A percentile compares a stretch with the other conserved stretches of the same genome.
phyloP scores from a whole-genome alignment of 1,140 invertebrate genomes.

The Philopotamus ludificatus region DNA sequence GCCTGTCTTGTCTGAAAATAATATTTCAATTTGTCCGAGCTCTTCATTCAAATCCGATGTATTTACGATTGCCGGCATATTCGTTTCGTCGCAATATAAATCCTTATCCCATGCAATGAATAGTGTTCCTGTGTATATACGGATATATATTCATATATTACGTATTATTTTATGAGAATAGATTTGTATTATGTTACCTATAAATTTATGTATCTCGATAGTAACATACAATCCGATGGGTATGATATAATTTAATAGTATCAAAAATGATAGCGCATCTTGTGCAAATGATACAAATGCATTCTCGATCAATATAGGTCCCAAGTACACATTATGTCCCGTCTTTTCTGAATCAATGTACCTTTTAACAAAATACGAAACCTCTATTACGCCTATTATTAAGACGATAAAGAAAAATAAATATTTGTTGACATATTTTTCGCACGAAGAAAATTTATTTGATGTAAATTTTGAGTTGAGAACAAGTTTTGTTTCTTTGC shows the following conservation, averaged over 20 bases:
- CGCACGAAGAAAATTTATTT: constrained; percentile 79
- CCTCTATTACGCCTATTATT: constrained; percentile 60
- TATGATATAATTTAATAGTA: constrained; percentile 98
- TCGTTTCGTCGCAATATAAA: constrained; percentile 87
- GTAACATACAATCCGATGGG: constrained; percentile 99
- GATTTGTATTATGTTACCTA: constrained; percentile 67
- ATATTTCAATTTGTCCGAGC: constrained; percentile 90
- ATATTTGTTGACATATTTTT: constrained; percentile 75
- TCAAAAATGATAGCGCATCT: constrained; percentile 95
- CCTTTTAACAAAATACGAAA: constrained; percentile 56
- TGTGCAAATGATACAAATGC: constrained; percentile 66
- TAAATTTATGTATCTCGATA: constrained; percentile 94
- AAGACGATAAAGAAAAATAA: constrained; percentile 68
- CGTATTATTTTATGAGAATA: too few species aligned
- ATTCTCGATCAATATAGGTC: constrained; percentile 43
- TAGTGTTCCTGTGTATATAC: constrained; percentile 62
- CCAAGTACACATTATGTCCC: constrained; percentile 52
- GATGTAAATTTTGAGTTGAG: constrained; percentile 75
- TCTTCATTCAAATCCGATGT: constrained; percentile 99
- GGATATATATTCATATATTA: too few species aligned
- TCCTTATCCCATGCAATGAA: constrained; percentile 95
- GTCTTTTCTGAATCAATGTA: constrained; percentile 61
- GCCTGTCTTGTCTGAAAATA: constrained; percentile 96
- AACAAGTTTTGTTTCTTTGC: constrained; percentile 80
- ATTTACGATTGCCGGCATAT: constrained; percentile 92